Evolutionary conservation across 2,797 vertebrate species (phyloP).

Genomic region (Xerus rutilus): DNA sequence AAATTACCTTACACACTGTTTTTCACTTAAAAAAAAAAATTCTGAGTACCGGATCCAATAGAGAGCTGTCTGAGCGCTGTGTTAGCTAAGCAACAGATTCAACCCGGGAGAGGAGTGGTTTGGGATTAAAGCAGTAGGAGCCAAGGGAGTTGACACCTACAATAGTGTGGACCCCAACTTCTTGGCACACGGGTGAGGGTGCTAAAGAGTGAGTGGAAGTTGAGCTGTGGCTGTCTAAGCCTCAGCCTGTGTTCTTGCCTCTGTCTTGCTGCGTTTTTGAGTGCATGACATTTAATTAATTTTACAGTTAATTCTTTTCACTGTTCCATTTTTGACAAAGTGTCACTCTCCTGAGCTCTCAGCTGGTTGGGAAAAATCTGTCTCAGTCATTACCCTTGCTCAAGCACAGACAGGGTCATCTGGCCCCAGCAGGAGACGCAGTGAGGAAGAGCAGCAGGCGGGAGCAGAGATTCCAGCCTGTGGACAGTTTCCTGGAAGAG

Average conservation of each 20-base stretch:
- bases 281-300: conserved; percentile 63
- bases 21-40: neutral
- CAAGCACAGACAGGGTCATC: conserved; percentile 19
- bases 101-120: neutral
- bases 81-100: neutral
- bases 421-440: neutral
- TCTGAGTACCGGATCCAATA: conserved; percentile 17
- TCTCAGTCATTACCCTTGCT: conserved; percentile 1
- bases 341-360: conserved; percentile 11
- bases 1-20: conserved; percentile 50
- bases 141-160: neutral
- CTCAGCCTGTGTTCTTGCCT: neutral
- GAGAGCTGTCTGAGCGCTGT: neutral
- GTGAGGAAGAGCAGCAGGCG: neutral
- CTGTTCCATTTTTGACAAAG: neutral
- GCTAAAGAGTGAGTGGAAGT: neutral
- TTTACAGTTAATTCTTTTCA: conserved; percentile 58
- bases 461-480: neutral
- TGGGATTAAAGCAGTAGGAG: neutral
- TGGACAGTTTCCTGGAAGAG: conserved; percentile 26
- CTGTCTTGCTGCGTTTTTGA: neutral
- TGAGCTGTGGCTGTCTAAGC: neutral
- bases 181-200: neutral
- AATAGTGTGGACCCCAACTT: neutral
- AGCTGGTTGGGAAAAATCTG: neutral